These are phyloP conservation scores for Mesopsocus fuscifrons DNA, from an alignment of 2,888 invertebrate genomes.

Conservation along the genomic window DNA sequence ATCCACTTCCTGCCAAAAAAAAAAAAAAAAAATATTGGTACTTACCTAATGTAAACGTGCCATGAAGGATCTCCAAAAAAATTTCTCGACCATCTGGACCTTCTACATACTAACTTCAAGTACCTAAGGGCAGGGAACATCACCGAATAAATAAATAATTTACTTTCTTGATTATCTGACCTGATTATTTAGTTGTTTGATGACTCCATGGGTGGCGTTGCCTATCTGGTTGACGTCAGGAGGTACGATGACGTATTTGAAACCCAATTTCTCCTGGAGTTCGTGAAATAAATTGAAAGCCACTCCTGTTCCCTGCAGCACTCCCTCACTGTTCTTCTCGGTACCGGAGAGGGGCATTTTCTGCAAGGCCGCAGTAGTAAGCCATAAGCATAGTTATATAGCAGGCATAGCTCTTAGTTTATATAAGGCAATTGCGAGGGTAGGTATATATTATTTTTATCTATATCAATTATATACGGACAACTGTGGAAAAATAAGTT, in stretches of 20 bases:
- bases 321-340: conserved; percentile 28
- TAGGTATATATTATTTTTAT: no score
- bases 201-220: conserved; percentile 33
- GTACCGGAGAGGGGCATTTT: conserved; percentile 11
- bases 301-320: conserved; percentile 41
- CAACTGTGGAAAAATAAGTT: no score
- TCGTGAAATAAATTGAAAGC: conserved; percentile 52
- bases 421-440: no score
- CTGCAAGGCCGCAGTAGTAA: background rate
- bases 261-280: conserved; percentile 46
- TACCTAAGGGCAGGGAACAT: no score
- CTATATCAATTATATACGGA: background rate
- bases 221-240: conserved; percentile 43
- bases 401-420: no score
- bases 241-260: conserved; percentile 47
- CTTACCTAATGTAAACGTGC: no score
- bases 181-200: conserved; percentile 40
- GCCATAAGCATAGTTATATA: background rate
- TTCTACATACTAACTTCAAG: no score
- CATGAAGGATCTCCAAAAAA: conserved; percentile 3
- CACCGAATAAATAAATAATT: no score
- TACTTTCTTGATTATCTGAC: no score
- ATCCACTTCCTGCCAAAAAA: conserved; percentile 42
- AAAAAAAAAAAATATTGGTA: no score
- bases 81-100: conserved; percentile 6